A percentile compares a stretch with the other conserved stretches of the same genome.
Conservation (phyloP, 2,797 vertebrate species). For the Astyanax mexicanus region DNA sequence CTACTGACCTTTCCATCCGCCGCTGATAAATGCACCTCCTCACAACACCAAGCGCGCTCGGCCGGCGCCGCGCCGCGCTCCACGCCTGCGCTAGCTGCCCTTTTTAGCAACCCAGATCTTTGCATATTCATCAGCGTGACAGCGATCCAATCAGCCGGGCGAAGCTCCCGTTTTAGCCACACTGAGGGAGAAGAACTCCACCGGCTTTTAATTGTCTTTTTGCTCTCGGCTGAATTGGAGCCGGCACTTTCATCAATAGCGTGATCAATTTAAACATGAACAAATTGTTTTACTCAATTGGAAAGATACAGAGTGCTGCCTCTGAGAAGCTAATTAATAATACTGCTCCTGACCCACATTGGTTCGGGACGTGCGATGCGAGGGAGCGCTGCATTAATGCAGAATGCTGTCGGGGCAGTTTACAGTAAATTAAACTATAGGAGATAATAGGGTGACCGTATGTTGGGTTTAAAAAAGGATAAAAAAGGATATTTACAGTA, state of each 20-base stretch:
- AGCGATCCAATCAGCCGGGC: constrained; percentile 46
- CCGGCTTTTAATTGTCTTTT: constrained; percentile 59
- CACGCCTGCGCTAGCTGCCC: constrained; percentile 28
- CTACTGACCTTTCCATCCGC: constrained; percentile 43
- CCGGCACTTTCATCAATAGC: constrained; percentile 64
- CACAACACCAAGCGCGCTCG: constrained; percentile 3
- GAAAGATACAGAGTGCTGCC: constrained; percentile 61
- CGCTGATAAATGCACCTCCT: constrained; percentile 49
- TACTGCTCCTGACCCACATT: constrained; percentile 47
- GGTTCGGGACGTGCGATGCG: background rate
- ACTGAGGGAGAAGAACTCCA: constrained; percentile 40
- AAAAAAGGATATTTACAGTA: too few species aligned
- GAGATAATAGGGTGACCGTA: background rate
- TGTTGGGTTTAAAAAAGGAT: too few species aligned
- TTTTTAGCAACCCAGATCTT: constrained; percentile 42
- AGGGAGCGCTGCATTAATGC: background rate
- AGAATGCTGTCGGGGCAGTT: background rate
- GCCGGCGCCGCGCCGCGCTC: background rate
- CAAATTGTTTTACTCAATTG: constrained; percentile 64
- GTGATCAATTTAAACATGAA: constrained; percentile 66
- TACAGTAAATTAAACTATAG: background rate
- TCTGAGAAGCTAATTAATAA: constrained; percentile 60
- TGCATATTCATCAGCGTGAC: constrained; percentile 57
- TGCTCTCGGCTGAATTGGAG: constrained; percentile 55
- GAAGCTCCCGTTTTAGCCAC: constrained; percentile 27